phyloP scores from a whole-genome alignment of 2,113 vertebrate species.

The Daphoenositta chrysoptera region DNA sequence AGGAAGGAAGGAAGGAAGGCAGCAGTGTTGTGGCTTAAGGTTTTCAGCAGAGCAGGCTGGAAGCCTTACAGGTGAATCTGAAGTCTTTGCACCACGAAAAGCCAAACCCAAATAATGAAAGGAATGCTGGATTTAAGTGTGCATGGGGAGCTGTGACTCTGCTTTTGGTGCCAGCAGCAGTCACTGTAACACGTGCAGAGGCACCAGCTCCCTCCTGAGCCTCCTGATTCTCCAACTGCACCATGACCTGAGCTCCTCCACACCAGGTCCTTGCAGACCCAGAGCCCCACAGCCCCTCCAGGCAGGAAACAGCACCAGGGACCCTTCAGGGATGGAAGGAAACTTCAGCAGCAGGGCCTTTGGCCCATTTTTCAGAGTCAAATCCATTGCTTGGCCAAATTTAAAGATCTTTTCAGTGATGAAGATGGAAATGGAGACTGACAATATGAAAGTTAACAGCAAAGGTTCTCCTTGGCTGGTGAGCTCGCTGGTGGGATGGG shows the following conservation, averaged over 20 bases:
- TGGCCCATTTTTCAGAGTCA: not conserved
- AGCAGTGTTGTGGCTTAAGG: not conserved
- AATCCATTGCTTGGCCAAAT: not conserved
- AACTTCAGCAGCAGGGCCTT: not conserved
- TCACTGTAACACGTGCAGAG: not conserved
- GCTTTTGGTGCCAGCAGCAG: not conserved
- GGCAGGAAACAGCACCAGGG: not conserved
- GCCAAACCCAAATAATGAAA: fast-evolving
- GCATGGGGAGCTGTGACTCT: fast-evolving
- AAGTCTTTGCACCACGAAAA: not conserved
- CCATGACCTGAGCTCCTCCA: not conserved
- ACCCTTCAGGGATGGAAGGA: not conserved
- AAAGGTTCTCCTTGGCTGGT: not conserved
- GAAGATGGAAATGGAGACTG: not conserved
- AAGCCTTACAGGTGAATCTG: not conserved
- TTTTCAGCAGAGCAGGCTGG: not conserved
- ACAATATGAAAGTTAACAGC: fast-evolving
- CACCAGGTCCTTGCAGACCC: not conserved
- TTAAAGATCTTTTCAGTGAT: not conserved
- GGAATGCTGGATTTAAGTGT: fast-evolving
- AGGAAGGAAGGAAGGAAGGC: not conserved
- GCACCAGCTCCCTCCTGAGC: not conserved
- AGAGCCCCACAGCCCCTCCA: not conserved
- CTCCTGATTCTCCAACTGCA: not conserved
- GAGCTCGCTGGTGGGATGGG: not conserved